Evolutionary conservation across 2,888 invertebrate species (phyloP).

Genomic region (Autographa pulchrina): DNA sequence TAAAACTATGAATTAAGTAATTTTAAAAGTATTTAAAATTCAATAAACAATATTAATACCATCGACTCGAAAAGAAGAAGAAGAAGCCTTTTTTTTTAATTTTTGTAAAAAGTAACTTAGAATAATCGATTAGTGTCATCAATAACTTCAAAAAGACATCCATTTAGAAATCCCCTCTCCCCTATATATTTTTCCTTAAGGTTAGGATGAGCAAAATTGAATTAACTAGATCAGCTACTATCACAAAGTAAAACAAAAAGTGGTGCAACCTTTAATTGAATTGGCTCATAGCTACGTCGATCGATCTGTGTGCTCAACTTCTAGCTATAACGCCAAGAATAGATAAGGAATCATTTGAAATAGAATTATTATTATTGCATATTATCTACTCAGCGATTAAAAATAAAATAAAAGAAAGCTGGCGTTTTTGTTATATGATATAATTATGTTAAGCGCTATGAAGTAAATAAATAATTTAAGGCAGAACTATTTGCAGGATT

Average conservation of each 20-base stretch:
- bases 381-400: not conserved
- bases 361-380: not conserved
- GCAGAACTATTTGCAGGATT: too few species aligned
- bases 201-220: not conserved
- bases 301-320: not conserved
- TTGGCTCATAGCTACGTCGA: not conserved
- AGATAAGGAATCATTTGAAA: not conserved
- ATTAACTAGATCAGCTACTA: not conserved
- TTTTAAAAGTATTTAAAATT: too few species aligned
- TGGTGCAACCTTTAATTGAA: conserved; percentile 8
- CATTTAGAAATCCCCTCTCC: not conserved
- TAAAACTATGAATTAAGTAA: too few species aligned
- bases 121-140: not conserved
- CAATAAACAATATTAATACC: too few species aligned
- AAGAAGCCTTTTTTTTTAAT: too few species aligned
- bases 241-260: conserved; percentile 1
- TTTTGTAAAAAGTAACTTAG: too few species aligned
- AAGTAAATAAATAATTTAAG: too few species aligned
- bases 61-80: too few species aligned
- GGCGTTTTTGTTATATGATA: too few species aligned
- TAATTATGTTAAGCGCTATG: too few species aligned
- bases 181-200: not conserved
- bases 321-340: not conserved
- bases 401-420: not conserved
- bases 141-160: not conserved